Base-by-base conservation (phyloP, 2,888 invertebrate genomes). In the Spialia ferax region DNA sequence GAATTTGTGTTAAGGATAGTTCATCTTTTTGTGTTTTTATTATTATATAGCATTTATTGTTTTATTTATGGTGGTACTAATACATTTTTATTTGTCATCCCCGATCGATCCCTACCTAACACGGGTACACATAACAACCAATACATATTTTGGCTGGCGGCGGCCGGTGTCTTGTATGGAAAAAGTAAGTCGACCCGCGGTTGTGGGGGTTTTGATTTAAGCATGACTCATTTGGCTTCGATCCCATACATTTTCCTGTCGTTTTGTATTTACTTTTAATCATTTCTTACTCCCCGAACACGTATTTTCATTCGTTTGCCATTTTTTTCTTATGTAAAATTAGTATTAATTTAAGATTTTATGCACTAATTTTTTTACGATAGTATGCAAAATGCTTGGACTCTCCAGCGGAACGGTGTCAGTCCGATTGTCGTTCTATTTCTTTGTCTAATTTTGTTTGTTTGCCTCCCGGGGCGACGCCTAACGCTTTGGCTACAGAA, bases 401-500 rank as follows among this genome's bases (percentile, higher is more conserved):
- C 71, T 77, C 69, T 71, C 73, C 71, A 70, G 65, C 73, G 55
- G 54, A 71, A 63, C 70, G 74, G 74, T 75, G 75, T 71, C 69
- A 72, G 74, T 75, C 69, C 68, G 48, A 56, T 63, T 66, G 60
- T 74, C 68, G 64, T 73, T 71, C 68, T 71, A 67, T 77, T 73
- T 76, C 77, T 76, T 82, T 83, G 76, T 86, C 86, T 86, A 86
- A 88, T 87, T 75, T 86, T 84, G 77, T 90, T 87, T 90, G 83
- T 91, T 90, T 91, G 86, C 88, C 83, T 86, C 82, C 79, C 77
- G 59, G 74, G 81, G 81, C 80, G 81, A 78, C 84, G 84, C 75
- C 82, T 89, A 86, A 84, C 85, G 86, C 90, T 91, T 87, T 88
- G 86, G 81, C 86, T 79, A 95, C 97, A 97, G 97, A 97, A 97